Evolutionary conservation across 1,140 invertebrate genomes (phyloP).

Genomic region (Helicoverpa armigera): DNA sequence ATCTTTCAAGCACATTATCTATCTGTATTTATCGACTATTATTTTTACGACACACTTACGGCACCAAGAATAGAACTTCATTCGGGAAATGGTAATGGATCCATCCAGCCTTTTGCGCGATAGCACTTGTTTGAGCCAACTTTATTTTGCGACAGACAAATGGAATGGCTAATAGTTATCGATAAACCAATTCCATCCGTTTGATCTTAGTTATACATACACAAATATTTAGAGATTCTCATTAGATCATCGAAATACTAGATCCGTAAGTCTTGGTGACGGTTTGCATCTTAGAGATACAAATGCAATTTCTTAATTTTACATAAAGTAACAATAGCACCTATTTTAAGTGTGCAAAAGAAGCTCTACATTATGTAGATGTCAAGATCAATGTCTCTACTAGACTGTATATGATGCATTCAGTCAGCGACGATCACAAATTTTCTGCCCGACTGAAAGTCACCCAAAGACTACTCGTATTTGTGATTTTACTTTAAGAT

Average conservation of each 20-base stretch:
- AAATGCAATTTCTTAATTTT: too few relatives aligned
- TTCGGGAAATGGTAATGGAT: constrained; percentile 20
- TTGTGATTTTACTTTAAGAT: constrained; percentile 31
- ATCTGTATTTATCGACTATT: constrained; percentile 73
- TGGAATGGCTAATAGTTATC: constrained; percentile 1
- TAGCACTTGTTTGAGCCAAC: not conserved
- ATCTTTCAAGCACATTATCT: constrained; percentile 64
- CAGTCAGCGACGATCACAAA: constrained; percentile 50
- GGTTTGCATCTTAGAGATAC: too few relatives aligned
- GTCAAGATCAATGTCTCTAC: constrained; percentile 16
- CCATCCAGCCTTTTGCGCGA: not conserved
- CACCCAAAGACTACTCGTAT: constrained; percentile 43
- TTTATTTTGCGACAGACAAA: constrained; percentile 19
- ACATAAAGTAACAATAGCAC: not conserved
- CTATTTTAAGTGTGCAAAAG: constrained; percentile 16
- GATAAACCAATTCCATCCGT: not conserved
- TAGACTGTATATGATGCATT: constrained; percentile 56
- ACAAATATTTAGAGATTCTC: not conserved
- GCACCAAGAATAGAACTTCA: constrained; percentile 34
- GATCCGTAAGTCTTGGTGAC: too few relatives aligned
- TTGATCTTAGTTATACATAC: not conserved
- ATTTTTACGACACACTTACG: constrained; percentile 67
- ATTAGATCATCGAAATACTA: too few relatives aligned
- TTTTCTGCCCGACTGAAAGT: constrained; percentile 55
- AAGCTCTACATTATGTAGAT: constrained; percentile 10